Evolutionary conservation across 2,113 vertebrate species (phyloP).

Genomic region (Channa argus): DNA sequence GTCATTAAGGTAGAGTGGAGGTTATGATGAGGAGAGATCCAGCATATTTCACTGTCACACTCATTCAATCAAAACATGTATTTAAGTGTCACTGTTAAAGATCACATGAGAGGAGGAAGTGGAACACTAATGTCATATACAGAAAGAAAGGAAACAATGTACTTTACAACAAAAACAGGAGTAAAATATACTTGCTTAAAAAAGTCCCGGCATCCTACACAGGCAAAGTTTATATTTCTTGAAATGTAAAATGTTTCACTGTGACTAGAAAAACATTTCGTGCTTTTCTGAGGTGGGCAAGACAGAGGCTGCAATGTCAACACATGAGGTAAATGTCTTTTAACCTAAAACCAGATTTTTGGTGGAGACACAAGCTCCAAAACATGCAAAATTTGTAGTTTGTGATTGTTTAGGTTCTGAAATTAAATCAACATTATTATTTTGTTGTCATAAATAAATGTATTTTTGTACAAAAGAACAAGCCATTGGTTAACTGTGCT

Average conservation of each 20-base stretch:
- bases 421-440: no score
- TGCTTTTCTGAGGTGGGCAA: background rate
- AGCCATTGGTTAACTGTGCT: no score
- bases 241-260: no score
- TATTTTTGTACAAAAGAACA: no score
- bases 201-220: background rate
- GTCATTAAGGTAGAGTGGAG: slow-evolving; percentile 19
- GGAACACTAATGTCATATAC: background rate
- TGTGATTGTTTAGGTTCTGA: no score
- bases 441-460: no score
- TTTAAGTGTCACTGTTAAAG: background rate
- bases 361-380: no score
- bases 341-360: no score
- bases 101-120: background rate
- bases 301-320: no score
- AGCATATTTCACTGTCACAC: slow-evolving; percentile 25
- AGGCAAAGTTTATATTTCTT: no score
- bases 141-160: background rate
- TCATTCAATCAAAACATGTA: slow-evolving; percentile 31
- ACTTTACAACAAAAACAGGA: background rate
- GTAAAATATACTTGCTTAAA: background rate
- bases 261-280: background rate
- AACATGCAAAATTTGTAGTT: no score
- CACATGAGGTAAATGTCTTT: no score
- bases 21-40: slow-evolving; percentile 28